Base-by-base conservation (phyloP, 2,888 invertebrate species). In the Drosophila setosimentum region DNA sequence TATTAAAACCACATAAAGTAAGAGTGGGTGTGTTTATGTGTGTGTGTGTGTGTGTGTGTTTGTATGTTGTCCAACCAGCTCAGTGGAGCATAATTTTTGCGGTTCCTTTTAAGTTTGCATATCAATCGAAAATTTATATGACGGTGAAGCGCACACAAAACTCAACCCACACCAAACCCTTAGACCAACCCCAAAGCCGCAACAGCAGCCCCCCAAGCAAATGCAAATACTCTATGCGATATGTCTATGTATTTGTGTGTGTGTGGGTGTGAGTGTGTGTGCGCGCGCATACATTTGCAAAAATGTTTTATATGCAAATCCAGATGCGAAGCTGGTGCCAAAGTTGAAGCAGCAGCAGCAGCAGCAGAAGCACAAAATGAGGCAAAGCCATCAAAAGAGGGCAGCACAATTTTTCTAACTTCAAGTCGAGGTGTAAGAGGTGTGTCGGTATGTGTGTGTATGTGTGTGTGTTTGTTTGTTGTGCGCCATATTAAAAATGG, bases 51-150 rank as follows among this genome's bases (percentile, higher is more conserved):
- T 18, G 40, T 49, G 42, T 27, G 29, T 35, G 40, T 51, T 3
- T 50, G n/a, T 32, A 21, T n/a, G n/a, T 40, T 29, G 70, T 67
- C 65, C 82, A 69, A 82, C 69, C 83, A 90, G 89, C 90, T 90
- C 90, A 88, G 78, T 91, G 87, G 89, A 89, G 89, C 91, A 91
- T 91, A 91, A 91, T 91, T 91, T 91, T 90, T 91, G 91, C 88
- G 91, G 91, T 91, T 82, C 89, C 87, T 91, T 91, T 91, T 86
- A 91, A 91, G 92, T 91, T 91, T 91, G 91, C 92, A 91, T 91
- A 91, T 91, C 91, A 91, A 91, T 91, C 90, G 89, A 91, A 88
- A 91, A 89, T 85, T 83, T 90, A 83, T 88, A 87, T 82, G 84
- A 86, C 78, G 88, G 79, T 76, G 77, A 83, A 76, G 82, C 83